Evolutionary conservation across 2,797 vertebrate genomes (phyloP).

Genomic region (Dipus sagitta): DNA sequence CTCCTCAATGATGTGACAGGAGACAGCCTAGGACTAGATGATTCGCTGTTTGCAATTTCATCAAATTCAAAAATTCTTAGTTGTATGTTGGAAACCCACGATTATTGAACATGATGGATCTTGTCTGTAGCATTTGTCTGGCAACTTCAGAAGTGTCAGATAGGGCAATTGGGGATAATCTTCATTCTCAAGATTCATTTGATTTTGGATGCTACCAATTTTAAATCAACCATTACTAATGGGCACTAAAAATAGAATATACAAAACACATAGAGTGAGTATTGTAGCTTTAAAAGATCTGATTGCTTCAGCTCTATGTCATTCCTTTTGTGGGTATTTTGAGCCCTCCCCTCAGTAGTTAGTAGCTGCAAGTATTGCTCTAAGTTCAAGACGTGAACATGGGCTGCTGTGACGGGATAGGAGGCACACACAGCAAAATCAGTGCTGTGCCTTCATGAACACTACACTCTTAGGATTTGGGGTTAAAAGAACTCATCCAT

Average conservation of each 20-base stretch:
- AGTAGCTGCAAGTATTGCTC: background rate
- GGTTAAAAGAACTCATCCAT: background rate
- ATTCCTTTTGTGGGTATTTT: background rate
- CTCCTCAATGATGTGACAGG: background rate
- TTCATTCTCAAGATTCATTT: conserved; percentile 57
- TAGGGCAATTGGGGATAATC: conserved; percentile 40
- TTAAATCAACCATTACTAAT: conserved; percentile 56
- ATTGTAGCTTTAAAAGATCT: background rate
- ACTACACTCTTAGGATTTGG: background rate
- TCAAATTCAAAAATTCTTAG: background rate
- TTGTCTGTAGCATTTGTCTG: background rate
- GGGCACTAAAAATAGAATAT: conserved; percentile 43
- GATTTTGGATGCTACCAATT: conserved; percentile 61
- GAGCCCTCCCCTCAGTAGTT: background rate
- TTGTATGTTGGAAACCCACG: conserved; percentile 11
- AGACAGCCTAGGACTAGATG: background rate
- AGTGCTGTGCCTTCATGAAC: background rate
- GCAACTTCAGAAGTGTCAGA: conserved; percentile 33
- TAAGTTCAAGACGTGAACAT: conserved; percentile 4
- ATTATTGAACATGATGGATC: background rate
- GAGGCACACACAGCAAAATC: background rate
- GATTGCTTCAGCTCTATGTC: background rate
- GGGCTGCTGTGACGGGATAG: background rate
- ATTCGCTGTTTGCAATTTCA: background rate
- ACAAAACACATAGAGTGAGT: conserved; percentile 29